Evolutionary conservation across 2,113 vertebrate genomes (phyloP), one percentile per base, ranked within the genome.

Genomic region (Labeo catla): DNA sequence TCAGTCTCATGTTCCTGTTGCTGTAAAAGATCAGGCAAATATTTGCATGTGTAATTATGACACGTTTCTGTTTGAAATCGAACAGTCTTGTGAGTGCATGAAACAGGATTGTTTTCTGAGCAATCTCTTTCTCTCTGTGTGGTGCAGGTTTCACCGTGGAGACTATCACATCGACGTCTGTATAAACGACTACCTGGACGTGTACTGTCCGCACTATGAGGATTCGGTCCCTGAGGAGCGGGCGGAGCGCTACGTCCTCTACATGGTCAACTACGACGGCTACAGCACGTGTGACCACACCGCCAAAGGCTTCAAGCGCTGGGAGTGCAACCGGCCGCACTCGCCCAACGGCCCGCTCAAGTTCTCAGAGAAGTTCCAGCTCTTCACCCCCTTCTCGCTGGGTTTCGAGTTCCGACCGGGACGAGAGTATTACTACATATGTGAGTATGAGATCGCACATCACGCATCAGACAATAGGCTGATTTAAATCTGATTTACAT

Each of bases 261-360:
- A 99, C 95, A 99, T 99, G 98, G 98, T 99, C 88, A 99, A 99
- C 96, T 99, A 98, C 87, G 98, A 99, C 83, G 98, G 98, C 92
- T 99, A 99, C 95, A 99, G 96, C 92, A 96, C 97, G 59, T 99
- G 98, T 0, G 98, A 99, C 95, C 98, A 99, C 87, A 98, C 97
- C 36, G 96, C 97, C 92, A 99, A 99, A 93, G 98, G 98, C 36
- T 99, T 99, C 94, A 99, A 99, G 91, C 96, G 98, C 90, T 99
- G 98, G 98, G 98, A 99, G 91, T 99, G 98, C 92, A 99, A 99
- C 95, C 93, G 98, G 65, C 98, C 98, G 0, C 96, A 98, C 91
- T 98, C 98, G 39, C 96, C 98, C 0, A 99, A 98, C 2, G 98
- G 98, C 86, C 98, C 98, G 0, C 95, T 99, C 93, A 99, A 99